phyloP scores from a whole-genome alignment of 1,140 invertebrate genomes.

The Lepidurus packardi region DNA sequence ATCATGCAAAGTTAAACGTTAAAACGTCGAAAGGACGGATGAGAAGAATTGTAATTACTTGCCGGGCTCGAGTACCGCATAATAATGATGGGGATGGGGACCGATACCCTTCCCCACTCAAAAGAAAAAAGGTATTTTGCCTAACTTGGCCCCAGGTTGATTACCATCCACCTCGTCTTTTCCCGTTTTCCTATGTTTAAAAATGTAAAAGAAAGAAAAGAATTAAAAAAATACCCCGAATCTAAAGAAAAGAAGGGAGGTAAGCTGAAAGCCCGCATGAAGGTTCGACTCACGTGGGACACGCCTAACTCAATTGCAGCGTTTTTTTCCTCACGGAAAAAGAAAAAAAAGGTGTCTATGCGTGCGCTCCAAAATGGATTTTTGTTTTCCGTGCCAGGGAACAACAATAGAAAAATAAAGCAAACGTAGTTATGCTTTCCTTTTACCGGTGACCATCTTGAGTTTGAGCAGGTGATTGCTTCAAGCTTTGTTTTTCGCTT shows the following conservation, averaged over 20 bases:
- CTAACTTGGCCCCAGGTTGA: not conserved
- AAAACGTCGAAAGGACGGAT: not conserved
- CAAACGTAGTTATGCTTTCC: not conserved
- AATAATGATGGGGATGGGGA: not conserved
- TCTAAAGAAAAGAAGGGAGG: not conserved
- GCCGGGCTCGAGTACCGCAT: not conserved
- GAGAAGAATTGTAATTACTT: conserved; percentile 10
- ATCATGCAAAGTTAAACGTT: not conserved
- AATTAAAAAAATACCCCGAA: not conserved
- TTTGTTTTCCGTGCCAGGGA: not conserved
- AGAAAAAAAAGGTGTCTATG: conserved; percentile 6
- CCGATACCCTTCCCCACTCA: not conserved
- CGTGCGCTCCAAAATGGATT: not conserved
- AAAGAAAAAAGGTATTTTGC: not conserved
- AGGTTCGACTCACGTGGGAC: not conserved
- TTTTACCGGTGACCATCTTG: not conserved
- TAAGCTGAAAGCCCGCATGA: not conserved
- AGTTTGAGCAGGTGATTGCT: not conserved
- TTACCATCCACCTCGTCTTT: not conserved
- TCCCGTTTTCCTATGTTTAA: not conserved
- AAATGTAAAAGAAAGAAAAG: not conserved
- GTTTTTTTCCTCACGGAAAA: not conserved
- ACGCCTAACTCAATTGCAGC: conserved; percentile 3
- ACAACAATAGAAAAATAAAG: conserved; percentile 15
- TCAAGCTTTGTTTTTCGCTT: not conserved